Evolutionary conservation across 2,888 invertebrate genomes (phyloP), one percentile per base, ranked within the genome.

Genomic region (Synanthedon tipuliformis): DNA sequence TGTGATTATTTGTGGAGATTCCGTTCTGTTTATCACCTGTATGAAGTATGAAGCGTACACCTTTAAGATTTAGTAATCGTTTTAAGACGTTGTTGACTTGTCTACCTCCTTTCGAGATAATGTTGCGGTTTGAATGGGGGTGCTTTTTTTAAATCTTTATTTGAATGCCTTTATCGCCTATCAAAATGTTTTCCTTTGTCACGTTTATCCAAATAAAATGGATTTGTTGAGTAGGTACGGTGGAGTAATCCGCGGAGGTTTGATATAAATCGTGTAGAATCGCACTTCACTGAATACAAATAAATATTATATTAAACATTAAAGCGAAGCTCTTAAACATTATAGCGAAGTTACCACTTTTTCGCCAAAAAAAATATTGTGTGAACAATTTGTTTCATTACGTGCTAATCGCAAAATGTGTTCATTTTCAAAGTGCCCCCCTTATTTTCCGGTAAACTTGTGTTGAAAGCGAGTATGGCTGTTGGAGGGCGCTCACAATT

Each of bases 41-140:
- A 34, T 18, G 18, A 3, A 10, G 34, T 34, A 34, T 10, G 34
- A 34, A 34, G 49, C 64, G 64, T 69, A 67, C 76, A 73, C 75
- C 78, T 75, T 65, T 62, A 68, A 71, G 65, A 67, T 72, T 69
- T 73, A 63, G 78, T 84, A 85, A 85, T 84, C 84, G 84, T 72
- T 85, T 84, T 82, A 82, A 85, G 84, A 83, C 81, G 76, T 65
- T 72, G 79, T 78, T 75, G 73, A 76, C 76, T 77, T 63, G 69
- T 66, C 64, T 65, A 71, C 69, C 65, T 71, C 65, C 59, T 66
- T n/a, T 57, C 49, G 49, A 7, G 23, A 49, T 23, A 18, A 12
- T 13, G 23, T 49, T 49, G 16, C 18, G 49, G 18, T 49, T 49
- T 49, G 15, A 49, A 49, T 15, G 23, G 23, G 49, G 12, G 15